Evolutionary conservation across 2,113 vertebrate genomes (phyloP).

Genomic region (Tetrax tetrax): DNA sequence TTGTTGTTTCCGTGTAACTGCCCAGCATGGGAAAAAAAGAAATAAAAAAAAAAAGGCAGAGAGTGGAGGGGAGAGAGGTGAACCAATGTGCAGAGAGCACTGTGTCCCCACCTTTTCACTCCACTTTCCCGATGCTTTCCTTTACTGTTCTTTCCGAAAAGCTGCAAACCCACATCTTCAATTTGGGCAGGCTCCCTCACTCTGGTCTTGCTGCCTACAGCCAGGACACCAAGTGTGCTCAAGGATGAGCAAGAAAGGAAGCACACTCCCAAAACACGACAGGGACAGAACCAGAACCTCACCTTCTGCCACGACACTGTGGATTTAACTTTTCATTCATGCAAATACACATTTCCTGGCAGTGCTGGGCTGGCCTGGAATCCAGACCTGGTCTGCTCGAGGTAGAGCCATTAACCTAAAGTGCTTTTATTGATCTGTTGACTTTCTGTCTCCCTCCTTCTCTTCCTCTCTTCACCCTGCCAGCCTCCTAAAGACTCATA

Average conservation of each 20-base stretch:
- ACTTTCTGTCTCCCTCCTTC: slow-evolving; percentile 73
- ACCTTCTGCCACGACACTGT: neutral
- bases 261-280: neutral
- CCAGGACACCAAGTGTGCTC: neutral
- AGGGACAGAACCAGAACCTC: neutral
- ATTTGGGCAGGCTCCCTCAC: neutral
- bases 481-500: slow-evolving; percentile 28
- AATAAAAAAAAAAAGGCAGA: no score
- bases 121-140: neutral
- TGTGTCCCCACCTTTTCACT: neutral
- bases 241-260: neutral
- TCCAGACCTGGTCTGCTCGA: slow-evolving; percentile 54
- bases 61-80: no score
- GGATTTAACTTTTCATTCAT: slow-evolving; percentile 61
- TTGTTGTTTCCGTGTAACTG: neutral
- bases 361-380: slow-evolving; percentile 67
- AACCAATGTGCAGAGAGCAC: neutral
- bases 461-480: slow-evolving; percentile 27
- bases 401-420: slow-evolving; percentile 81
- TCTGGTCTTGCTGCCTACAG: fast-evolving
- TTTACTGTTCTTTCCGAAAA: neutral
- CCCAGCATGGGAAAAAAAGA: neutral
- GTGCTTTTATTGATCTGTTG: slow-evolving; percentile 85
- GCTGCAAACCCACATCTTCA: neutral
- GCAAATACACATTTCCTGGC: slow-evolving; percentile 75